Conservation (phyloP, 2,113 vertebrate species). For the Peromyscus leucopus region DNA sequence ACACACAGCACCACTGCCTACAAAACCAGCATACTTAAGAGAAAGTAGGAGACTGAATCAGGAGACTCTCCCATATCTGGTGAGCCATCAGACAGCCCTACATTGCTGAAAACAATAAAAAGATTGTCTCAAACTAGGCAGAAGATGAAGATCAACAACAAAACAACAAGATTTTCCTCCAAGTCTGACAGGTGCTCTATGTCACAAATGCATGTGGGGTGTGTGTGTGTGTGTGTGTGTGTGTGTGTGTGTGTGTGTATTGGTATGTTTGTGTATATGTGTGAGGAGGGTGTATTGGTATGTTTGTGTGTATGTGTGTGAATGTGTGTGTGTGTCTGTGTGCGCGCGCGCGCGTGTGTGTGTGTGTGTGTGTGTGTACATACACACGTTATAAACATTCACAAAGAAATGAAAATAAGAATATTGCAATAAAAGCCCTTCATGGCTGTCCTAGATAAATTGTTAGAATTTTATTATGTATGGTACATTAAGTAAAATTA, state of each 20-base stretch:
- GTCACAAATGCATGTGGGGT: neutral
- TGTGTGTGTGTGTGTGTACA: fast-evolving
- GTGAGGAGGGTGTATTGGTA: neutral
- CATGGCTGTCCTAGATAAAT: neutral
- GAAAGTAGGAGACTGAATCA: neutral
- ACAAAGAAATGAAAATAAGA: neutral
- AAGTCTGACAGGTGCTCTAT: no score
- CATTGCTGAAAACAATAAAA: neutral
- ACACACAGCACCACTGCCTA: neutral
- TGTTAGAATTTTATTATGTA: neutral
- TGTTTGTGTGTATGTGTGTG: neutral
- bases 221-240: neutral
- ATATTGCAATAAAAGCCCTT: neutral
- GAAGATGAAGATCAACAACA: neutral
- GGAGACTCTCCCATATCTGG: neutral
- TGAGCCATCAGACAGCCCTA: no score
- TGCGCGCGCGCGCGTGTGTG: neutral
- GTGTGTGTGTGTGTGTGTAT: neutral
- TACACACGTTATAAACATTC: neutral
- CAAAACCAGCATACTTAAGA: neutral
- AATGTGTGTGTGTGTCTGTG: neutral
- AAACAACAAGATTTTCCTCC: neutral
- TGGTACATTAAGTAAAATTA: no score
- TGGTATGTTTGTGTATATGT: fast-evolving
- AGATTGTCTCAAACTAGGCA: neutral